Base-by-base conservation (phyloP, 2,888 invertebrate species). In the Aphidius colemani region DNA sequence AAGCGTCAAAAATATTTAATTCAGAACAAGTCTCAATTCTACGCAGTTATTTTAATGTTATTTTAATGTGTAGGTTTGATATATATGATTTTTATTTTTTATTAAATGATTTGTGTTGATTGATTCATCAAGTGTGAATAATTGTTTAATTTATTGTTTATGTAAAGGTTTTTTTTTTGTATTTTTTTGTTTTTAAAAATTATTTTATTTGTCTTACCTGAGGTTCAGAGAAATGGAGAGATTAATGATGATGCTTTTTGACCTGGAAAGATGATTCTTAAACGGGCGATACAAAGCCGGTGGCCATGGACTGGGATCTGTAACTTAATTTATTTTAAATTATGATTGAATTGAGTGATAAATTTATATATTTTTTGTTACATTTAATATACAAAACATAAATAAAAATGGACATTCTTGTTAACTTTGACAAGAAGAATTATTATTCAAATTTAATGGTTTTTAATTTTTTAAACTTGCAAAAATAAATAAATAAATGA, bases 271-370 rank as follows among this genome's bases (percentile, higher is more conserved):
- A 18, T 48, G 18, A n/a, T 11, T 50, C 66, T 87, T 89, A 91
- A 81, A 91, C 90, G 75, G 91, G 90, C 77, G 90, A 89, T 81
- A 90, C 91, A 85, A 89, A 91, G 75, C 87, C 86, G 73, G 89
- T 90, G 83, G 88, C 88, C 85, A 89, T 87, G 76, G 88, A 85
- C 83, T 90, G 90, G 79, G 89, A 88, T 78, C 90, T 90, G 86
- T 59, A 83, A 78, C 78, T 30, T 30, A 30, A 30, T 30, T 30
- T 30, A 67, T 11, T 41, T 13, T 41, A 56, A 13, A 41, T 45
- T 63, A 48, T 63, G 10, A n/a, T 7, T 10, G 13, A 13, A 13
- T 41, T 30, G 11, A n/a, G 8, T 41, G 7, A 30, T 11, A 57
- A 30, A 30, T 30, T 30, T 30, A 30, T n/a, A n/a, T n/a, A n/a